Conservation (phyloP, 2,113 vertebrate genomes). For the Rhadina sibilatrix region DNA sequence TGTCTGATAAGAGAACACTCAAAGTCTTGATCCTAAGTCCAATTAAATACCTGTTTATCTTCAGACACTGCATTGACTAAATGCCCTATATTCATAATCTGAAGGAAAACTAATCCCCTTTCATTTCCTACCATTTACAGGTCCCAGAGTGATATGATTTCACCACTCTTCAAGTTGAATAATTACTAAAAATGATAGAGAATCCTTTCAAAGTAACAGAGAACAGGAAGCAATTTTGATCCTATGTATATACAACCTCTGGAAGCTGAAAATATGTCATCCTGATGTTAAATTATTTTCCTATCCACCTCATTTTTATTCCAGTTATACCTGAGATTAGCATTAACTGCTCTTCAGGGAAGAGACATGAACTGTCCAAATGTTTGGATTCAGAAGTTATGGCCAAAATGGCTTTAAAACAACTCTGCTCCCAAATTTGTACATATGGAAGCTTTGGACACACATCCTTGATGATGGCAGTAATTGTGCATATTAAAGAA, state of each 20-base stretch:
- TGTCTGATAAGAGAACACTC: background rate
- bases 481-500: background rate
- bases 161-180: background rate
- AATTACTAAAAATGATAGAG: background rate
- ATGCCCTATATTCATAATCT: background rate
- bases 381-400: background rate
- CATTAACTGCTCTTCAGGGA: background rate
- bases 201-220: background rate
- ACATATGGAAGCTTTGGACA: background rate
- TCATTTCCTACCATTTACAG: background rate
- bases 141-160: background rate
- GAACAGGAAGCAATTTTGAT: background rate
- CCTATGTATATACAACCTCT: background rate
- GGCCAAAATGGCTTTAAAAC: background rate
- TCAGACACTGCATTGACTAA: background rate
- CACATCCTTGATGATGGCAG: background rate
- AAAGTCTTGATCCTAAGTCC: background rate
- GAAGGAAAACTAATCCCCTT: background rate
- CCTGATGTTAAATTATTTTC: background rate
- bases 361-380: background rate
- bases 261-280: background rate
- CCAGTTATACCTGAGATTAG: background rate
- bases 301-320: background rate
- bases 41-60: background rate
- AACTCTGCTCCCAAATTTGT: background rate